Evolutionary conservation across 2,888 invertebrate genomes (phyloP).

Genomic region (Watsonalla cultraria): DNA sequence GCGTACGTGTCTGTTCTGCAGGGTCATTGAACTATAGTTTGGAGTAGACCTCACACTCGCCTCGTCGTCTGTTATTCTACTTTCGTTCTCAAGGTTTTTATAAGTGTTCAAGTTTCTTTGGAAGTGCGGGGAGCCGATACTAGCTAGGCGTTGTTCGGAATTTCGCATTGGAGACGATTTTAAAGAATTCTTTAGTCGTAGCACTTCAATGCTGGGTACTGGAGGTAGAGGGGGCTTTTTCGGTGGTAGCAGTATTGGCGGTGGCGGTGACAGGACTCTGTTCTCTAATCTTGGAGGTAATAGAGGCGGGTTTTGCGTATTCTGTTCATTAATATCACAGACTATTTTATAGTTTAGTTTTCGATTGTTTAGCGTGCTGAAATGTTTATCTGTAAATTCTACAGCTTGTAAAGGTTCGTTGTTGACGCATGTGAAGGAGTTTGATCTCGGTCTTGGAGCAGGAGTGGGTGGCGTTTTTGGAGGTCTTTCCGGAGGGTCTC

Average conservation of each 20-base stretch:
- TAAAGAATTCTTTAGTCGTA: slow-evolving; percentile 75
- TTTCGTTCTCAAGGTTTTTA: slow-evolving; percentile 77
- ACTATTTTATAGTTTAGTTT: slow-evolving; percentile 68
- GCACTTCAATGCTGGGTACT: slow-evolving; percentile 80
- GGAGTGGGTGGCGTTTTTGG: slow-evolving; percentile 79
- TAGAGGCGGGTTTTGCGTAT: slow-evolving; percentile 64
- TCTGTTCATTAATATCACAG: slow-evolving; percentile 65
- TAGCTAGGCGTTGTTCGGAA: slow-evolving; percentile 75
- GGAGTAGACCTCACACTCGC: slow-evolving; percentile 45
- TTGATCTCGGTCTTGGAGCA: slow-evolving; percentile 76
- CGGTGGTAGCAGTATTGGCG: slow-evolving; percentile 79
- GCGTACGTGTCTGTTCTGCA: slow-evolving; percentile 65
- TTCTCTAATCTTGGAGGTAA: slow-evolving; percentile 73
- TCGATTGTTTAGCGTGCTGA: slow-evolving; percentile 66
- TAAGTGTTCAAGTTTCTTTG: slow-evolving; percentile 79
- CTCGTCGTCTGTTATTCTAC: slow-evolving; percentile 56
- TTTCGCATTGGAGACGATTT: slow-evolving; percentile 66
- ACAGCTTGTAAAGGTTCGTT: slow-evolving; percentile 59
- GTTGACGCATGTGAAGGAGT: slow-evolving; percentile 72
- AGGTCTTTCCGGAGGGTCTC: slow-evolving; percentile 83
- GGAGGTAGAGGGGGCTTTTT: slow-evolving; percentile 87
- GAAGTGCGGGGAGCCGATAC: slow-evolving; percentile 81
- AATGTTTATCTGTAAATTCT: slow-evolving; percentile 65
- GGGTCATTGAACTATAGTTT: slow-evolving; percentile 61
- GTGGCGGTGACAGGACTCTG: slow-evolving; percentile 62